A percentile compares a stretch with the other conserved stretches of the same genome.
Conservation (phyloP, 2,797 vertebrate genomes). For the Chromis chromis region DNA sequence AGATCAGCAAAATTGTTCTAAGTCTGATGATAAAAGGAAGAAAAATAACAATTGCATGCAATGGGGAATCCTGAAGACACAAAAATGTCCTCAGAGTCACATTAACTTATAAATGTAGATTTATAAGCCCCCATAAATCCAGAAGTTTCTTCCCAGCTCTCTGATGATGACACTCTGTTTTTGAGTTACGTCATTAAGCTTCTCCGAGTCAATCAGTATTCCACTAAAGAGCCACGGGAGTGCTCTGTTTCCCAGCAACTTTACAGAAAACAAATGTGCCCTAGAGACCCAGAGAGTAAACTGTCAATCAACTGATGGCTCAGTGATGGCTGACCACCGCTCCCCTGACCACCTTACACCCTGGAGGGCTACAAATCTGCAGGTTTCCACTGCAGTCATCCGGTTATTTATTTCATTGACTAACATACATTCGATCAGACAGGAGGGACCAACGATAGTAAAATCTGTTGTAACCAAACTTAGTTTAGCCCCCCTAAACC, state of each 20-base stretch:
- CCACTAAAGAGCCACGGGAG: neutral
- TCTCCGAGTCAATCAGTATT: neutral
- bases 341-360: neutral
- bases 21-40: neutral
- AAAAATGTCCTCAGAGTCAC: neutral
- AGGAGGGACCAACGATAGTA: neutral
- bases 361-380: too few species aligned
- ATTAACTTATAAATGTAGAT: neutral
- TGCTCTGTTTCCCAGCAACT: neutral
- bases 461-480: neutral
- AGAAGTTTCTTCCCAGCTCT: neutral
- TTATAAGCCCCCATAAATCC: neutral
- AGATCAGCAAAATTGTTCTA: neutral
- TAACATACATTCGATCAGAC: neutral
- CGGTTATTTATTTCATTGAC: neutral
- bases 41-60: neutral
- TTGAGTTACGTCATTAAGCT: neutral
- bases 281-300: neutral
- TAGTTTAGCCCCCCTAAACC: too few species aligned
- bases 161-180: neutral
- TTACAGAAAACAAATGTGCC: neutral
- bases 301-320: neutral
- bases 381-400: too few species aligned
- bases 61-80: neutral
- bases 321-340: conserved; percentile 27